Base-by-base conservation (phyloP, 2,113 vertebrate genomes). In the Machaerirhynchus nigripectus region DNA sequence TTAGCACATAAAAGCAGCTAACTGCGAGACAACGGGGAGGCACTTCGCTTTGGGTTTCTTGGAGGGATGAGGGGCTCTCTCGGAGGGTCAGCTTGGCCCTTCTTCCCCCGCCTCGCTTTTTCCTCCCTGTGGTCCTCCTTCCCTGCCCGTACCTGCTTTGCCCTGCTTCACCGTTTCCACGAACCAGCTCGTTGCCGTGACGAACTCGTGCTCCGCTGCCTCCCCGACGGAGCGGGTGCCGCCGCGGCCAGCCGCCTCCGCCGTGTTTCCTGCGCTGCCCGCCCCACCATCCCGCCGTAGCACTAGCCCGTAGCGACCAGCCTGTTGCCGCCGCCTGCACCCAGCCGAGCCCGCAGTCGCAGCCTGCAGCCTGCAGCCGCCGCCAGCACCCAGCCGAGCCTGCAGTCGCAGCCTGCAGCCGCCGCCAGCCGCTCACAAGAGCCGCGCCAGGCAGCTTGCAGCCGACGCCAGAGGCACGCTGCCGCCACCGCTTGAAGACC, bases 201-300 rank as follows among this genome's bases (percentile, higher is more conserved):
- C 2, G 27, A 10, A 40, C 28, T 22, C 2, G 40, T 12, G 69
- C 59, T 33, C 57, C 3, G 9, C 39, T 7, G 47, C 28, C 22
- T 55, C 27, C 27, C 39, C 6, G 17, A 7, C 4, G 13, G 16
- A 26, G 46, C 1, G 21, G 39, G 33, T 6, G 26, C 39, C 3
- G 5, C 61, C 15, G 15, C 50, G 9, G 33, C 33, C 47, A 1
- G 42, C 35, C 6, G 20, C 37, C 37, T 20, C 15, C 24, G 8
- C 46, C 17, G n/a, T n/a, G 33, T 9, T 17, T 27, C 26, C 47
- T 11, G 65, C 15, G 20, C 46, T 19, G 65, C 55, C 37, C 20
- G 8, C 31, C 46, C 14, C 68, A 15, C 46, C 55, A 6, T 2
- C 24, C 26, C 5, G 8, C 31, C 37, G 3, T 0, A 31, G 39